These are phyloP conservation scores for Alentia gelatinosa DNA, from an alignment of 2,888 invertebrate genomes.

Conservation along the genomic window DNA sequence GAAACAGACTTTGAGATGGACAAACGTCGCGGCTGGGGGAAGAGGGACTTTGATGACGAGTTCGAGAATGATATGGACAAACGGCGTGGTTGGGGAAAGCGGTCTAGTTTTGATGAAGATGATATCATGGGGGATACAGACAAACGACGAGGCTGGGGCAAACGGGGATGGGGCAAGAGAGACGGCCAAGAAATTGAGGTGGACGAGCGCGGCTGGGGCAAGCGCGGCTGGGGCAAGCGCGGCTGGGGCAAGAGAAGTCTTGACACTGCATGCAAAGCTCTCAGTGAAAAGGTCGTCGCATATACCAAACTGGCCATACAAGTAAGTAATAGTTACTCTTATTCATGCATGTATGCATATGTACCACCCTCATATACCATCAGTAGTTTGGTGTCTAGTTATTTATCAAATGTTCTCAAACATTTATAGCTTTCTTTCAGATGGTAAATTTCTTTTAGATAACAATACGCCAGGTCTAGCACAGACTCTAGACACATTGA, in stretches of 20 bases:
- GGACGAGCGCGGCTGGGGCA: conserved; percentile 30
- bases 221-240: background rate
- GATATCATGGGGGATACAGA: background rate
- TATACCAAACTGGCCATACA: conserved; percentile 54
- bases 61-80: conserved; percentile 55
- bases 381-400: too few relatives aligned
- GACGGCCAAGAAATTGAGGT: background rate
- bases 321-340: conserved; percentile 45
- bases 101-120: background rate
- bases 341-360: too few relatives aligned
- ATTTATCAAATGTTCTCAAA: too few relatives aligned
- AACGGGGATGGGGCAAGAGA: conserved; percentile 4
- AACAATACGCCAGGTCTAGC: too few relatives aligned
- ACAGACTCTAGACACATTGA: too few relatives aligned
- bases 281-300: conserved; percentile 46
- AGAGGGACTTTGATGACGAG: conserved; percentile 25
- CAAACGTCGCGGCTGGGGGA: conserved; percentile 60
- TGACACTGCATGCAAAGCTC: background rate
- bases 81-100: conserved; percentile 61
- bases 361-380: too few relatives aligned
- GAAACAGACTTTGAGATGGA: background rate
- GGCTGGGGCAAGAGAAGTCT: conserved; percentile 56
- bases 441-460: too few relatives aligned
- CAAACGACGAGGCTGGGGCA: conserved; percentile 58
- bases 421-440: too few relatives aligned